Percentiles rank a stretch among this genome's conserved stretches.
phyloP scores from a whole-genome alignment of 2,888 invertebrate species.

The Helicoverpa assulta region DNA sequence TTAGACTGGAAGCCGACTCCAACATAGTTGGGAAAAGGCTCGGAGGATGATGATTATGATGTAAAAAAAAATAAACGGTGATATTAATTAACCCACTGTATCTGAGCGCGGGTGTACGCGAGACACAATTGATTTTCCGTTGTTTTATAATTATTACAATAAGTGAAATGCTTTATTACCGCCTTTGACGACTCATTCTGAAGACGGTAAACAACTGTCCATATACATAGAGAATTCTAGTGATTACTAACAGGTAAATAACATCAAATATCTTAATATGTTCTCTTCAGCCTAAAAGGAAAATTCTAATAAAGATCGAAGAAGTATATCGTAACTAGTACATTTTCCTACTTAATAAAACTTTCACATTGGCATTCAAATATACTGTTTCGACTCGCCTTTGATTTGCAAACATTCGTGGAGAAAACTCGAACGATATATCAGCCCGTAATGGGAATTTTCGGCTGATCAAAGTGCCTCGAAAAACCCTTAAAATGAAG shows the following conservation, averaged over 20 bases:
- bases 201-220: too few species aligned
- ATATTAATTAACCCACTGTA: too few species aligned
- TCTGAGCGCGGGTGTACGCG: too few species aligned
- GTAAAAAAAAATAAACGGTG: too few species aligned
- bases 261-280: neutral
- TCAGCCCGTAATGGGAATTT: conserved; percentile 67
- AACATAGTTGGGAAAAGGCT: too few species aligned
- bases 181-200: neutral
- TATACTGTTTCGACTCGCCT: conserved; percentile 43
- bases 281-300: conserved; percentile 2
- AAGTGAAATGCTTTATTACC: neutral
- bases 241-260: neutral
- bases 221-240: neutral
- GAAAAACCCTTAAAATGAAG: conserved; percentile 70
- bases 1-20: too few species aligned
- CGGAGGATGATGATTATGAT: too few species aligned
- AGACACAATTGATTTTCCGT: too few species aligned
- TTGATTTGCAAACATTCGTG: conserved; percentile 54
- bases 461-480: conserved; percentile 69
- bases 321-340: neutral
- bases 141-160: too few species aligned
- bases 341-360: conserved; percentile 41
- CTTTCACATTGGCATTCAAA: conserved; percentile 49
- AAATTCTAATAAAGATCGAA: conserved; percentile 12
- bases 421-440: conserved; percentile 58